Percentiles rank a stretch among this genome's conserved stretches.
Evolutionary conservation across 2,113 vertebrate species (phyloP).

Genomic region (Varanus salvator): DNA sequence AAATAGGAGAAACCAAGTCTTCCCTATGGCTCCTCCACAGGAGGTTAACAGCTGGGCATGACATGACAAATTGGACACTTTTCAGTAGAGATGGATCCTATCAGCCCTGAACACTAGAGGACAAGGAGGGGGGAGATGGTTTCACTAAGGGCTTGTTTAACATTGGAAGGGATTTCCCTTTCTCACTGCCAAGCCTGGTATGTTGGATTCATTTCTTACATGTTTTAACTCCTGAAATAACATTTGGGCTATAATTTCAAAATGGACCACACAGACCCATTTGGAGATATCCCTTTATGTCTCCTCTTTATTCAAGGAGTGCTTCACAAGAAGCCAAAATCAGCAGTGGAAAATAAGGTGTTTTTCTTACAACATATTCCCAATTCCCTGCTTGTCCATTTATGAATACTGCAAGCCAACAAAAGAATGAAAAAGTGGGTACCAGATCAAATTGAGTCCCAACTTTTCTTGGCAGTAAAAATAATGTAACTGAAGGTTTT

Average conservation of each 20-base stretch:
- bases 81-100: conserved; percentile 81
- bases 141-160: conserved; percentile 17
- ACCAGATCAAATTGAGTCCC: no score
- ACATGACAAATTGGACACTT: conserved; percentile 94
- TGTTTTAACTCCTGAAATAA: neutral
- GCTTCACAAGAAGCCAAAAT: neutral
- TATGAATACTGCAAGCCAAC: no score
- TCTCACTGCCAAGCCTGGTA: neutral
- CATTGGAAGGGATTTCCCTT: conserved; percentile 40
- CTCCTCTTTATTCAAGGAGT: neutral
- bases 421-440: no score
- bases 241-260: neutral
- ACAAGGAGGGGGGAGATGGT: conserved; percentile 53
- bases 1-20: conserved; percentile 91
- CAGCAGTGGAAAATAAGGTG: neutral
- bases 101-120: conserved; percentile 57
- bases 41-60: conserved; percentile 96
- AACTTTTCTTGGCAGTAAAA: no score
- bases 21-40: conserved; percentile 83
- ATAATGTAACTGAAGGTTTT: no score
- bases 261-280: neutral
- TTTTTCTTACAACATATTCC: neutral
- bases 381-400: neutral
- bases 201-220: conserved; percentile 4
- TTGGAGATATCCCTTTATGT: neutral